A percentile compares a stretch with the other conserved stretches of the same genome.
phyloP scores from a whole-genome alignment of 2,113 vertebrate genomes.

The Myotis brandtii region DNA sequence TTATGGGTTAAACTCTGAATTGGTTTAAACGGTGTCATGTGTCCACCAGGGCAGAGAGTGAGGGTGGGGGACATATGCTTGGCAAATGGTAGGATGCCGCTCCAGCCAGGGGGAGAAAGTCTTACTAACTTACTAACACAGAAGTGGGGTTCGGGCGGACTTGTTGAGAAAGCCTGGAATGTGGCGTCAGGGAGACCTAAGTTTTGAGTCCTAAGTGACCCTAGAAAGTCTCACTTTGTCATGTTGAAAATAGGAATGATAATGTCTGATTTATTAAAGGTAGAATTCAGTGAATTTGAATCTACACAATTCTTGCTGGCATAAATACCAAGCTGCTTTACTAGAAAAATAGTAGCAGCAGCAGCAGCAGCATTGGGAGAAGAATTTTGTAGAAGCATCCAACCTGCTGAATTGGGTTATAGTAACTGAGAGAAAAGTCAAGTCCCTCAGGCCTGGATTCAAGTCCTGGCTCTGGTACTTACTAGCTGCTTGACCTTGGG shows the following conservation, averaged over 20 bases:
- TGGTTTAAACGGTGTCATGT: slow-evolving; percentile 67
- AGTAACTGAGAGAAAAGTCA: background rate
- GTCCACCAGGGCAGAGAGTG: slow-evolving; percentile 43
- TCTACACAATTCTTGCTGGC: background rate
- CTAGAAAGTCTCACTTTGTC: background rate
- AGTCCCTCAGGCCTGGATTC: background rate
- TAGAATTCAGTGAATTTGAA: background rate
- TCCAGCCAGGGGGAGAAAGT: background rate
- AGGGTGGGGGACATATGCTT: background rate
- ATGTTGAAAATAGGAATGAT: slow-evolving; percentile 18
- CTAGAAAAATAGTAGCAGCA: background rate
- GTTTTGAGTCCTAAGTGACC: background rate
- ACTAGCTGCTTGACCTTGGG: background rate
- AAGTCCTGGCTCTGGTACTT: background rate
- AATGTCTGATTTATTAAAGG: background rate
- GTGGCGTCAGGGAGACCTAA: background rate
- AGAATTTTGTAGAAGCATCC: background rate
- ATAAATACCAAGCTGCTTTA: background rate
- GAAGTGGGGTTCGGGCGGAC: background rate
- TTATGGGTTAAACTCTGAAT: slow-evolving; percentile 60
- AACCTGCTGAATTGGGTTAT: background rate
- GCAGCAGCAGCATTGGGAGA: background rate
- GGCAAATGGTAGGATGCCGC: background rate
- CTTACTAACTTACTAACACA: background rate
- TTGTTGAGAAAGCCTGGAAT: background rate